Evolutionary conservation across 2,113 vertebrate species (phyloP).

Genomic region (Bolborhynchus lineola): DNA sequence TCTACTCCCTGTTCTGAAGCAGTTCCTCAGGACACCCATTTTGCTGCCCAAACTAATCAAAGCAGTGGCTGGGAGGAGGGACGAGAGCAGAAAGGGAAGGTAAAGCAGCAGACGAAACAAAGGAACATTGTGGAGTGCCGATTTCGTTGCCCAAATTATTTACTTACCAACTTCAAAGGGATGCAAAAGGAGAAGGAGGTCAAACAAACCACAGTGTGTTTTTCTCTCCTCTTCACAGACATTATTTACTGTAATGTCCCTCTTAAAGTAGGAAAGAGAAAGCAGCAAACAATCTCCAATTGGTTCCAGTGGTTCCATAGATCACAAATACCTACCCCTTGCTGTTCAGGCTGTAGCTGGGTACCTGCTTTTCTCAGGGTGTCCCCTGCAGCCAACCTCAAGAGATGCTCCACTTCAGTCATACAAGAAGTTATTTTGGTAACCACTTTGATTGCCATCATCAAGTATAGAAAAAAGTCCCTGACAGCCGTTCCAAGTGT

Average conservation of each 20-base stretch:
- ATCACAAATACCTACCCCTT: neutral
- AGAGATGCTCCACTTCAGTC: neutral
- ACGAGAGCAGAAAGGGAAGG: neutral
- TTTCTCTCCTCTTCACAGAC: neutral
- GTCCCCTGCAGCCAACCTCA: neutral
- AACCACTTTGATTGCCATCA: neutral
- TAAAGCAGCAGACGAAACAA: slow-evolving; percentile 31
- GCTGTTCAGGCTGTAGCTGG: neutral
- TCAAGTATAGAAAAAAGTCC: neutral
- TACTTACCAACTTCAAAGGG: slow-evolving; percentile 48
- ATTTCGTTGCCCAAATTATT: slow-evolving; percentile 38
- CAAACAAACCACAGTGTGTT: slow-evolving; percentile 7
- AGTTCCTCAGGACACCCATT: neutral
- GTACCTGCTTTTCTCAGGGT: neutral
- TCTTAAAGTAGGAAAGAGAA: slow-evolving; percentile 9
- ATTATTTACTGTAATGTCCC: slow-evolving; percentile 10
- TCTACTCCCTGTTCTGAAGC: neutral
- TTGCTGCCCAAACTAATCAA: neutral
- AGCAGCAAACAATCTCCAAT: neutral
- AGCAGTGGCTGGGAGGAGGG: neutral
- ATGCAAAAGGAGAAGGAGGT: slow-evolving; percentile 25
- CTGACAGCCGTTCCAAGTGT: neutral
- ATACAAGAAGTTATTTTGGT: neutral
- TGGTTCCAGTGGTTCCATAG: neutral
- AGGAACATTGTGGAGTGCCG: neutral